Base-by-base conservation (phyloP, 2,797 vertebrate species). In the Hafferia zeledoni region DNA sequence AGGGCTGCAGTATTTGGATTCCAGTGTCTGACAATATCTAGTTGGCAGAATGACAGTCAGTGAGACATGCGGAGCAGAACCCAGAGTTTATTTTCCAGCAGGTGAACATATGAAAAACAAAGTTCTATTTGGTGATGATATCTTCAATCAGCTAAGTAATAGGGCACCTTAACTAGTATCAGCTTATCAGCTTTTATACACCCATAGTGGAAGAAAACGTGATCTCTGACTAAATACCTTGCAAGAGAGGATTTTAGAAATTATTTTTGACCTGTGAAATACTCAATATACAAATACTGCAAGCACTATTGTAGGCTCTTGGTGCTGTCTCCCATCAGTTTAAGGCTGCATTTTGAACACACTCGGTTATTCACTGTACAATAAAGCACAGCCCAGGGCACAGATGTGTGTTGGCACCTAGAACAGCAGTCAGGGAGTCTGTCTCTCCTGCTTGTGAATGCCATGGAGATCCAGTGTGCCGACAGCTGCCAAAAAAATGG, bases 71-170 rank as follows among this genome's bases (percentile, higher is more conserved):
- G 2, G 30, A 41, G 19, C 23, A 49, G 37, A 19, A 72, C 67
- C 41, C 63, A 85, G 53, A 82, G 20, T 23, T 75, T 84, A 41
- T 86, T 87, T 92, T 80, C 63, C 78, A 83, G 44, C 33, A 92
- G 41, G 5, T 43, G 50, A 89, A 41, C 9, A 46, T 2, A 2
- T 14, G 49, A 53, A 65, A 85, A 91, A 41, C 11, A 35, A 33
- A 65, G 19, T 59, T 87, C 59, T 31, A 5, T 30, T 52, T 64
- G 20, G 41, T 80, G 67, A 80, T 69, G 63, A 37, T 28, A 55
- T 39, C 72, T 79, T 70, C 43, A 68, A 10, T 57, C 81, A 71
- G 20, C 25, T 63, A 75, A 59, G n/a, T n/a, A 59, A 87, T 3
- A 70, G 15, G 10, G 47, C n/a, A 87, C 33, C 33, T 41, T 79